Evolutionary conservation across 2,888 invertebrate species (phyloP), one percentile per base, ranked within the genome.

Genomic region (Balanococcus diminutus): DNA sequence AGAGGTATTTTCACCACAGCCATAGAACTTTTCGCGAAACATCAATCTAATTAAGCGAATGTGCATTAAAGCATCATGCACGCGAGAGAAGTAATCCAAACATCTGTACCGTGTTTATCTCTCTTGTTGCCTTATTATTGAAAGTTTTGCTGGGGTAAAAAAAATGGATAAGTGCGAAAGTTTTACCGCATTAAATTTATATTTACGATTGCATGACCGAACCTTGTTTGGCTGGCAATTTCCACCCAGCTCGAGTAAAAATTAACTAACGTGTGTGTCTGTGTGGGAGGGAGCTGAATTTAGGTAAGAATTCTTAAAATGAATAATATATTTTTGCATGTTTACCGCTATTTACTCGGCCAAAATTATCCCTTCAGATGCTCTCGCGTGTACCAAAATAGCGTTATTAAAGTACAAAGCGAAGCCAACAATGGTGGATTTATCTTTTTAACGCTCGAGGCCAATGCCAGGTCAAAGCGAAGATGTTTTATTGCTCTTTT

Each of bases 31-130:
- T 84, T 84, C 84, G 36, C 25, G 36, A 67, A 25, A 32, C 67
- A 67, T 84, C 84, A 84, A 84, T 84, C 56, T 84, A 84, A 84
- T 84, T 84, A 84, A 84, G 36, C 31, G 82, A 51, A 32, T 67
- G 75, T 81, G 39, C 81, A 81, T 32, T 32, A 32, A 39, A 39
- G 42, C 9, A 42, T 42, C 36, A n/a, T 36, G 4, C 36, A 36
- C 36, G 14, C 11, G 36, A 36, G 36, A 32, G 22, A 32, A 75
- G 75, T 19, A 36, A 81, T 61, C 22, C 9, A 61, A 61, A 61
- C 61, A 61, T 61, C 61, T 61, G 61, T 61, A 61, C 61, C 25
- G 8, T 61, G 22, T 42, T 42, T 61, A 25, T 61, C 61, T 61
- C 61, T 61, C 42, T 2, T 42, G 42, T 42, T 42, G 42, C 42